Evolutionary conservation across 37 sponge, comb jelly and placozoan species (phyloP).

Genomic region (Geodia barretti): DNA sequence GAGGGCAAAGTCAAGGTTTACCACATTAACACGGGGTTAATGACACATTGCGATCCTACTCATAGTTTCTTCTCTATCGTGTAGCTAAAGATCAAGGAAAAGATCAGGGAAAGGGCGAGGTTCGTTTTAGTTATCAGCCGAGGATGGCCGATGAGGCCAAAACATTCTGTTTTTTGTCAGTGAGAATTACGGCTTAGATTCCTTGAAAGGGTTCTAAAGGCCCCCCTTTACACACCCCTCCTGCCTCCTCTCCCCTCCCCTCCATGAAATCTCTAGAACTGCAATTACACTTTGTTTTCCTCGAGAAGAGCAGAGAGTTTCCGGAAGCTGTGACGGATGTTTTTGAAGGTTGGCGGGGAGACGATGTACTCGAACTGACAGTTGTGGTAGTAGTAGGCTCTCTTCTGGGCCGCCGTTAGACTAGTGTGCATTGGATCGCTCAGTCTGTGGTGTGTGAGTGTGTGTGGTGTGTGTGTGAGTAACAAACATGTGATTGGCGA

Average conservation of each 20-base stretch:
- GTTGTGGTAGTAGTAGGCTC: constrained; percentile 82
- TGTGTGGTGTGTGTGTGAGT: neutral
- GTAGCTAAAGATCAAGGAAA: too few relatives aligned
- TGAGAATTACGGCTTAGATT: too few relatives aligned
- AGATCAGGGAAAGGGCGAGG: too few relatives aligned
- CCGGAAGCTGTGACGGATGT: constrained; percentile 66
- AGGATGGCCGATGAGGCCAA: too few relatives aligned
- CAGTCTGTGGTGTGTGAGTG: neutral
- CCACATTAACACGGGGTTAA: too few relatives aligned
- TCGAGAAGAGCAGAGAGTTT: constrained; percentile 59
- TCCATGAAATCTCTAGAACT: neutral
- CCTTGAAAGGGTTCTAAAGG: too few relatives aligned
- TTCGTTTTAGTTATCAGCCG: too few relatives aligned
- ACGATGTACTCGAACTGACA: constrained; percentile 65
- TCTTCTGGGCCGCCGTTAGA: neutral
- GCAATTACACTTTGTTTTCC: constrained; percentile 73
- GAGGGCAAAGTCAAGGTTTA: too few relatives aligned
- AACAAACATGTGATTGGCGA: neutral
- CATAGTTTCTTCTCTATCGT: too few relatives aligned
- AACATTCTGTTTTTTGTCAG: too few relatives aligned
- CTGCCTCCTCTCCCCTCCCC: neutral
- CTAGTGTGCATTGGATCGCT: constrained; percentile 6
- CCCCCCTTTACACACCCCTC: too few relatives aligned
- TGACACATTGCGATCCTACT: too few relatives aligned
- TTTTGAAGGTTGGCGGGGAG: constrained; percentile 63